A percentile compares a stretch with the other conserved stretches of the same genome.
These are phyloP conservation scores for Sebastes kiyomatsui DNA, from an alignment of 2,797 vertebrate genomes.

Conservation along the genomic window DNA sequence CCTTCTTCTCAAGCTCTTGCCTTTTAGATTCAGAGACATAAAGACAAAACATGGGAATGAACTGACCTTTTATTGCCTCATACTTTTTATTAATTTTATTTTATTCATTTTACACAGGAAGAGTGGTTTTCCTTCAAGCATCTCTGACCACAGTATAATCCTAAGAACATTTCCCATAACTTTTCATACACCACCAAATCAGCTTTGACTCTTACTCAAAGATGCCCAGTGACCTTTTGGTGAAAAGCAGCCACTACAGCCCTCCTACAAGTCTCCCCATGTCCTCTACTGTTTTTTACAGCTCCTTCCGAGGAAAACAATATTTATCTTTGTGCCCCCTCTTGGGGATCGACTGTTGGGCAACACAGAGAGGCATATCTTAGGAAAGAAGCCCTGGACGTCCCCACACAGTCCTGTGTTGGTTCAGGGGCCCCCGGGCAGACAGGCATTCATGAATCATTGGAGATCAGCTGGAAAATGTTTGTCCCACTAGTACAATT, in stretches of 20 bases:
- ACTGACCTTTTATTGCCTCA: neutral
- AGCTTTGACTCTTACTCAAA: neutral
- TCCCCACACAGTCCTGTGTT: neutral
- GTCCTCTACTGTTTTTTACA: neutral
- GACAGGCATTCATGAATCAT: constrained; percentile 7
- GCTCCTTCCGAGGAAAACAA: neutral
- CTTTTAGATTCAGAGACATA: neutral
- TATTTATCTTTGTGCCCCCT: constrained; percentile 21
- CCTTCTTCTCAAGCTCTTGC: neutral
- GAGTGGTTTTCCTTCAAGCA: neutral
- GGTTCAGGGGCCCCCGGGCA: constrained; percentile 7
- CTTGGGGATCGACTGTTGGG: neutral
- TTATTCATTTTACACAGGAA: neutral
- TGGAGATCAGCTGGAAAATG: constrained; percentile 12
- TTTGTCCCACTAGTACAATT: constrained; percentile 14
- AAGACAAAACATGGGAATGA: neutral
- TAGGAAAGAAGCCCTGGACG: neutral
- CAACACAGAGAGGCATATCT: neutral
- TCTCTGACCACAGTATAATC: neutral
- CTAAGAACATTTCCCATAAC: neutral
- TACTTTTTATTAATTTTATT: neutral
- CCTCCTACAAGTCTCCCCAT: neutral
- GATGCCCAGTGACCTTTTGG: neutral
- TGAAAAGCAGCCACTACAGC: neutral
- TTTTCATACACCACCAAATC: neutral